phyloP scores from a whole-genome alignment of 1,140 invertebrate genomes.

The Brachionus manjavacas region DNA sequence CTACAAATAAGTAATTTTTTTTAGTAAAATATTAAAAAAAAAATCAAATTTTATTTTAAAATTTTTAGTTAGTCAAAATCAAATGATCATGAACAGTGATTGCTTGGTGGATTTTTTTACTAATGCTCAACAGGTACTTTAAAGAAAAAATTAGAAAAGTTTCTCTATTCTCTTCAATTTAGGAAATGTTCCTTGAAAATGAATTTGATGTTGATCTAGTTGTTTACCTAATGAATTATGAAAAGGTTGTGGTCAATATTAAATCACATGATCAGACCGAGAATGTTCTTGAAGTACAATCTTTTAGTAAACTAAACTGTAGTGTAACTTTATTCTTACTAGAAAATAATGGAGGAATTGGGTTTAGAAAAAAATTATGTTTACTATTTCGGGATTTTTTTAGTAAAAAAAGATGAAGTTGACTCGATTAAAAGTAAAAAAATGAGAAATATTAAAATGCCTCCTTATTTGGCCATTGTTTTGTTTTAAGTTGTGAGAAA shows the following conservation, averaged over 20 bases:
- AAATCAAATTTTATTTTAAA: conserved; percentile 45
- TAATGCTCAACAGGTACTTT: conserved; percentile 73
- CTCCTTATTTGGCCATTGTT: neutral
- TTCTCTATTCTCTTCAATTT: conserved; percentile 17
- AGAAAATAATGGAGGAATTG: conserved; percentile 70
- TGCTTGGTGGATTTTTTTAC: conserved; percentile 76
- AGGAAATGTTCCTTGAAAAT: conserved; percentile 62
- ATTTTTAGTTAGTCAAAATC: conserved; percentile 75
- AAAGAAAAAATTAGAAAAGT: conserved; percentile 38
- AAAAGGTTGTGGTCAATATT: conserved; percentile 74
- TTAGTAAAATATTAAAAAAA: neutral
- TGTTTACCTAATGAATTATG: conserved; percentile 76
- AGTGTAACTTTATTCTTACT: neutral
- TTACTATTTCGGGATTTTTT: conserved; percentile 80
- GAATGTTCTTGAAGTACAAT: conserved; percentile 68
- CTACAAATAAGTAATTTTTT: conserved; percentile 70
- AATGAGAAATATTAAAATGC: neutral
- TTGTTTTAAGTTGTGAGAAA: conserved; percentile 63
- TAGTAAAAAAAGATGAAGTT: conserved; percentile 72
- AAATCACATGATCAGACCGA: conserved; percentile 75
- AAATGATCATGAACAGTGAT: conserved; percentile 69
- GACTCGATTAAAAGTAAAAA: conserved; percentile 57
- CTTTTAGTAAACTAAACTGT: neutral
- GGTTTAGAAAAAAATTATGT: conserved; percentile 70
- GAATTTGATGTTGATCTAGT: conserved; percentile 70